Base-by-base conservation (phyloP, 2,888 invertebrate species). In the Drosophila anomalipes region DNA sequence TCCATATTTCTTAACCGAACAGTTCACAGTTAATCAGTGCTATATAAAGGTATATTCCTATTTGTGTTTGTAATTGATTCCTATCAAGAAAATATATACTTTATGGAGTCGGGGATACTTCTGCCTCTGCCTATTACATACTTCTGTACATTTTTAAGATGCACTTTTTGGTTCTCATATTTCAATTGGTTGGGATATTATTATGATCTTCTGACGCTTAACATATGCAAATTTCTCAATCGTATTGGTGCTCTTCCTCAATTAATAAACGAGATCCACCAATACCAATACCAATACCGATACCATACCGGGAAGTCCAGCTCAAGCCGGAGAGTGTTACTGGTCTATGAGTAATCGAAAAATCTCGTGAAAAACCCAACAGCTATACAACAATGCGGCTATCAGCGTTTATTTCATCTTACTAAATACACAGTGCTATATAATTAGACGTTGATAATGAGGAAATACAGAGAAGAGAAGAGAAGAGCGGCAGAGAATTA, bases 311-410 rank as follows among this genome's bases (percentile, higher is more conserved):
- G 76, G 30, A 78, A 79, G 72, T 67, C 72, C 79, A 79, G 61
- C 22, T 52, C 16, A 33, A 39, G 44, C 16, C 0, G 39, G 5
- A 33, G 16, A 47, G 19, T 47, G 57, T 12, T 19, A 30, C 33
- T n/a, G 4, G 4, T 57, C 28, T 12, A 49, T 84, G 84, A 87
- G 64, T 74, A 81, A 81, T 67, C 57, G 52, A 65, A 76, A 83
- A 85, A 65, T 67, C 76, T 86, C 77, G 63, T 57, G 75, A 73
- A 76, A 56, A 33, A 47, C 47, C 67, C 59, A 52, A 61, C 22
- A 53, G 26, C 54, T 58, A 22, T 53, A 37, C 47, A 60, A 52
- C 51, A 52, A 35, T n/a, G 14, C 2, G 7, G 33, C 32, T 30
- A 51, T 52, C 56, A 41, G 22, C 10, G 39, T 9, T 16, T 4